These are phyloP conservation scores for Melanerpes formicivorus DNA, from an alignment of 2,113 vertebrate genomes.

Conservation along the genomic window DNA sequence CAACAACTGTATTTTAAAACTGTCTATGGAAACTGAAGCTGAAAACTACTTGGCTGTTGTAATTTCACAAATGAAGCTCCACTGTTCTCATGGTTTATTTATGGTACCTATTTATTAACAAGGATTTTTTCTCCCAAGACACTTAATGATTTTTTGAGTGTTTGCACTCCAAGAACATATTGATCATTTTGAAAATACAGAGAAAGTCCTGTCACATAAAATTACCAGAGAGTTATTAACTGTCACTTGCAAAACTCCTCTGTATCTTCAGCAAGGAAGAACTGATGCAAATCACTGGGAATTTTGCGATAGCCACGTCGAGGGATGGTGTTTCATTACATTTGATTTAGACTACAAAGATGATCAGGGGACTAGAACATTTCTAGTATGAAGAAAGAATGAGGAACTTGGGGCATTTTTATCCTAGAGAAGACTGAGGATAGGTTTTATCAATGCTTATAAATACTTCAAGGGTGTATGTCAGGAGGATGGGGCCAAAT, in stretches of 20 bases:
- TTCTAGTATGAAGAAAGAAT: too few relatives aligned
- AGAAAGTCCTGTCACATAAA: neutral
- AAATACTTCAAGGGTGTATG: too few relatives aligned
- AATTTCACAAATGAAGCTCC: neutral
- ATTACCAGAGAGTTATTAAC: neutral
- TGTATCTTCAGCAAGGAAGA: neutral
- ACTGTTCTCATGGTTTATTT: neutral
- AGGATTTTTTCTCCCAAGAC: slow-evolving; percentile 1
- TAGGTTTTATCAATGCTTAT: too few relatives aligned
- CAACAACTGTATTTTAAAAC: neutral
- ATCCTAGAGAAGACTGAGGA: too few relatives aligned
- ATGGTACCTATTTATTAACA: neutral
- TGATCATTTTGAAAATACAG: neutral
- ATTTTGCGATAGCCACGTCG: neutral
- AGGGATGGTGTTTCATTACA: neutral
- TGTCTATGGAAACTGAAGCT: neutral
- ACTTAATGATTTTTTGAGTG: neutral
- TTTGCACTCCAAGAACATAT: neutral
- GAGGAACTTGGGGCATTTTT: too few relatives aligned
- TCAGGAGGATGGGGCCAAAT: too few relatives aligned
- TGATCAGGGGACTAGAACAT: too few relatives aligned
- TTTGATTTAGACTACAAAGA: neutral
- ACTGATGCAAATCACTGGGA: neutral
- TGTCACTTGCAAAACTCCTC: neutral
- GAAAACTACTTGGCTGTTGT: neutral